These are phyloP conservation scores for Montipora sp. DNA, from an alignment of 64 coral and sea anemone genomes.

Conservation along the genomic window DNA sequence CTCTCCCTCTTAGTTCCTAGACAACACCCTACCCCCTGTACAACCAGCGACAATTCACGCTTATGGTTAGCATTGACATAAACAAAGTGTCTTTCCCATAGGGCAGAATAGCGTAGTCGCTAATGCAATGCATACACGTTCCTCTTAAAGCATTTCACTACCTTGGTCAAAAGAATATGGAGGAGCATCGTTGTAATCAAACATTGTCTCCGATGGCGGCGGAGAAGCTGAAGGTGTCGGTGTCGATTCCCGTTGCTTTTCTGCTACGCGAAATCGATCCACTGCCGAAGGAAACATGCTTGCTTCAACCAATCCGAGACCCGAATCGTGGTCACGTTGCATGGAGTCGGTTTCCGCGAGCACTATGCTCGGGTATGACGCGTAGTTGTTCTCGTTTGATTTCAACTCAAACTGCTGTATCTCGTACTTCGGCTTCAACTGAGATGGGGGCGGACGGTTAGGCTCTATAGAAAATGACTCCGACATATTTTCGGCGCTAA, in stretches of 20 bases:
- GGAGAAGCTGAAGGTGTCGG: constrained; percentile 22
- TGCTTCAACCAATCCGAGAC: constrained; percentile 13
- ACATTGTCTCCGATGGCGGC: constrained; percentile 5
- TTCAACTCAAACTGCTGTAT: not conserved
- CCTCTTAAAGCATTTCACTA: constrained; percentile 14
- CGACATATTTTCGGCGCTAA: constrained; percentile 53
- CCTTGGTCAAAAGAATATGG: constrained; percentile 24
- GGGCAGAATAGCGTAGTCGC: too few relatives aligned
- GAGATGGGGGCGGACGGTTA: not conserved
- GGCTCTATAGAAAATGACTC: constrained; percentile 66
- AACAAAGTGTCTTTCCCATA: too few relatives aligned
- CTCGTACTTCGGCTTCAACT: not conserved
- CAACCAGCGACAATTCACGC: too few relatives aligned
- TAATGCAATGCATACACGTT: not conserved
- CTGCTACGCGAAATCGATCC: constrained; percentile 3
- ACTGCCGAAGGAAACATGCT: constrained; percentile 31
- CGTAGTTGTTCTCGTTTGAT: constrained; percentile 25
- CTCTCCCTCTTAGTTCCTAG: too few relatives aligned
- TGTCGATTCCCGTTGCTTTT: not conserved
- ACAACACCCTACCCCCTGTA: too few relatives aligned
- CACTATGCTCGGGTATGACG: not conserved
- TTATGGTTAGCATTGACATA: too few relatives aligned
- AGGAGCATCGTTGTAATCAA: not conserved
- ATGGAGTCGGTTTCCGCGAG: not conserved
- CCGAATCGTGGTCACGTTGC: constrained; percentile 12